Evolutionary conservation across 2,797 vertebrate species (phyloP).

Genomic region (Alauda arvensis): DNA sequence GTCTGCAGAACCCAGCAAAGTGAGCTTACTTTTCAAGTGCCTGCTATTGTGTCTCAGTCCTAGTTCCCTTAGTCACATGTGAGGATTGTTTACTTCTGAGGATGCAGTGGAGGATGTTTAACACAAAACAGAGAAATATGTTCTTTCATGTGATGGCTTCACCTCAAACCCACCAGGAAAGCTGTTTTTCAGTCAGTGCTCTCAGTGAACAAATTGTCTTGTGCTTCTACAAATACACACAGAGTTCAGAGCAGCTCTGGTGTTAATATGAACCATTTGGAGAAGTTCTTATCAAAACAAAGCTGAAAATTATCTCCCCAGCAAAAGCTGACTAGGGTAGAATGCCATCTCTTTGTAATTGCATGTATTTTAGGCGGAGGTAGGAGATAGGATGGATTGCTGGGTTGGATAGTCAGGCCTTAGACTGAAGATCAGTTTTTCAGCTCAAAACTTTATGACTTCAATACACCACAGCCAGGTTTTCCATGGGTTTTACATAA

Average conservation of each 20-base stretch:
- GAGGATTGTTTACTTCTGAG: background rate
- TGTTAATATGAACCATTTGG: constrained; percentile 22
- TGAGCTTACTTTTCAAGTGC: background rate
- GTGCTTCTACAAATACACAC: background rate
- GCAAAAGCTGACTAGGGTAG: background rate
- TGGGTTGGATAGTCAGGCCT: background rate
- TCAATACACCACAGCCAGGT: background rate
- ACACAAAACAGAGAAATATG: background rate
- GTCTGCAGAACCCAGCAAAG: background rate
- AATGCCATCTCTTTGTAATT: background rate
- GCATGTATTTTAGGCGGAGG: background rate
- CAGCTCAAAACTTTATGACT: background rate
- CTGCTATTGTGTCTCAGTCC: background rate
- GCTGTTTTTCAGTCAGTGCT: background rate
- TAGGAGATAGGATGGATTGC: background rate
- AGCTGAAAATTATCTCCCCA: background rate
- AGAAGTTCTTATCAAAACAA: constrained; percentile 25
- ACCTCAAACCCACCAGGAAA: background rate
- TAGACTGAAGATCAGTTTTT: background rate
- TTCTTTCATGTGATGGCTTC: background rate
- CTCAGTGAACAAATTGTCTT: constrained; percentile 10
- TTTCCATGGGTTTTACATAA: background rate
- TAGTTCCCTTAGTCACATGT: background rate
- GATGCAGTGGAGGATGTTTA: background rate
- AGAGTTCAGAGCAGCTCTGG: background rate